phyloP scores from a whole-genome alignment of 2,113 vertebrate species.

The Chaenocephalus aceratus region DNA sequence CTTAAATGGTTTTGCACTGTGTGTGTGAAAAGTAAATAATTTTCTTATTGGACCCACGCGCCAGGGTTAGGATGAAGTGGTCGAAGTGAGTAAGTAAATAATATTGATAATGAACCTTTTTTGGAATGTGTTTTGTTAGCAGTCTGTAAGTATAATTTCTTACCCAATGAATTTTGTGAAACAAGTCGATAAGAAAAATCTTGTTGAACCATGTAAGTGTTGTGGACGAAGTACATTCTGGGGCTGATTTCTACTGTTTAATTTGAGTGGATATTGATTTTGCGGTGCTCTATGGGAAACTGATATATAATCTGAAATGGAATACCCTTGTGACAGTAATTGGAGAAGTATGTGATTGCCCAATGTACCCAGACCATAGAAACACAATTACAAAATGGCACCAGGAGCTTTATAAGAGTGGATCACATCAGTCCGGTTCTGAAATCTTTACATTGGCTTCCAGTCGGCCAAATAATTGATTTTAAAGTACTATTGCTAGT shows the following conservation, averaged over 20 bases:
- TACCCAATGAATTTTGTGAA: background rate
- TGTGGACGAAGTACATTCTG: background rate
- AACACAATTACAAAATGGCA: constrained; percentile 13
- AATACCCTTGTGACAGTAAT: constrained; percentile 37
- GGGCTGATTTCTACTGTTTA: background rate
- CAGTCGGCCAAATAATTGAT: no score
- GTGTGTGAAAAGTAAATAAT: background rate
- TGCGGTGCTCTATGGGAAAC: background rate
- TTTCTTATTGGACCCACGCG: background rate
- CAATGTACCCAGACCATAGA: constrained; percentile 15
- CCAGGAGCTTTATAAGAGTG: background rate
- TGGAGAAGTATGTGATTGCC: constrained; percentile 33
- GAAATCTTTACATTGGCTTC: no score
- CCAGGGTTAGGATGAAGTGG: background rate
- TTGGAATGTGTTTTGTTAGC: no score
- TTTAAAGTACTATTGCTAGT: no score
- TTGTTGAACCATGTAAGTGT: background rate
- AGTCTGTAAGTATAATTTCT: no score
- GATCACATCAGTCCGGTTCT: no score
- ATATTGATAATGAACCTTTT: background rate
- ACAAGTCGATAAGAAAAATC: background rate
- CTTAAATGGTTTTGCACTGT: background rate
- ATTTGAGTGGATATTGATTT: constrained; percentile 30
- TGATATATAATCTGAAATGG: constrained; percentile 31
- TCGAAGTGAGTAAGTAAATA: background rate